Evolutionary conservation across 2,797 vertebrate genomes (phyloP).

Genomic region (Pachyuromys duprasi): DNA sequence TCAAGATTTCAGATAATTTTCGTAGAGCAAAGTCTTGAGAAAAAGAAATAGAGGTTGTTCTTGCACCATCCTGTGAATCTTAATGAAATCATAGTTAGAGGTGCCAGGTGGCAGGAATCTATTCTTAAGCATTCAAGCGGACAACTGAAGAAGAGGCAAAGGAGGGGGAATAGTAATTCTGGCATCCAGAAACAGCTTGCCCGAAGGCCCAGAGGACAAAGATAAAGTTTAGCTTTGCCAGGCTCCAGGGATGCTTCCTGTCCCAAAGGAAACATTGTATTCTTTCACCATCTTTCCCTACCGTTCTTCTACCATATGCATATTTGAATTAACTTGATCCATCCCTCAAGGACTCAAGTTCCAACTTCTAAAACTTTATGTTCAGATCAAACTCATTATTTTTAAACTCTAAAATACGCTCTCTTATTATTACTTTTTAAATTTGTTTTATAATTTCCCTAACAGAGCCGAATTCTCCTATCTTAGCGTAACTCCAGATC

Average conservation of each 20-base stretch:
- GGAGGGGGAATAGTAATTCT: not conserved
- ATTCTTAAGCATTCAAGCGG: not conserved
- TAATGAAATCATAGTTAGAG: not conserved
- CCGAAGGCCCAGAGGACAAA: not conserved
- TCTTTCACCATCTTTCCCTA: not conserved
- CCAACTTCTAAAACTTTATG: constrained; percentile 74
- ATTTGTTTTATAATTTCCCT: constrained; percentile 79
- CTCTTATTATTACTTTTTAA: constrained; percentile 81
- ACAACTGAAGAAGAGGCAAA: not conserved
- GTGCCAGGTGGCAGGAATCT: not conserved
- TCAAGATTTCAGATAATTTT: not conserved
- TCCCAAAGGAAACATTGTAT: not conserved
- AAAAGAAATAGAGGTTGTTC: not conserved
- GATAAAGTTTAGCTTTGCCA: not conserved
- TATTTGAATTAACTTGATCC: constrained; percentile 60
- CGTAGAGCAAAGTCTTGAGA: not conserved
- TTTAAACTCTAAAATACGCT: constrained; percentile 80
- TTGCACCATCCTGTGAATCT: not conserved
- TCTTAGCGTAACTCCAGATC: constrained; percentile 80
- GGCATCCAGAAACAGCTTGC: not conserved
- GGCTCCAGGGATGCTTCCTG: not conserved
- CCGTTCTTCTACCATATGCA: not conserved
- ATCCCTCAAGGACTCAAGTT: constrained; percentile 69
- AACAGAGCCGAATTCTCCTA: constrained; percentile 75
- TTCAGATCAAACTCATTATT: constrained; percentile 81